Conservation (phyloP, 1,140 invertebrate species). For the Scylla paramamosain region DNA sequence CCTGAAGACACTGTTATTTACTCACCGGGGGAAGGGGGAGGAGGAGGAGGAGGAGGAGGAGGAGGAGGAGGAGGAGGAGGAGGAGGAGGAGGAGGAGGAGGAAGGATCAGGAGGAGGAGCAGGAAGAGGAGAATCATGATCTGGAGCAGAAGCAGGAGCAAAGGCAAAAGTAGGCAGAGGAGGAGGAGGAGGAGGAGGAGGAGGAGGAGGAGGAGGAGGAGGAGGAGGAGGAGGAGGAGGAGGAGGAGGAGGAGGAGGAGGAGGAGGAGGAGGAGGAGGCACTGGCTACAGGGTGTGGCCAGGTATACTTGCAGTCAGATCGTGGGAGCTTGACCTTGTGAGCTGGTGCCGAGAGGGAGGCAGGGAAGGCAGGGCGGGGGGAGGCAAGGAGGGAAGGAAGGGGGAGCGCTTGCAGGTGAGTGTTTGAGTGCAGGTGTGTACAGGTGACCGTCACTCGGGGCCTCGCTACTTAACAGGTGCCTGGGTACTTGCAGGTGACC, state of each 20-base stretch:
- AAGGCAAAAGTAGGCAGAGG: background rate
- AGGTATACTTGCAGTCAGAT: slow-evolving; percentile 13
- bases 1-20: background rate
- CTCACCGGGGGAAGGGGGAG: background rate
- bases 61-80: background rate
- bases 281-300: background rate
- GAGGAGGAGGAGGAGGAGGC: background rate
- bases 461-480: background rate
- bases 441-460: slow-evolving; percentile 8
- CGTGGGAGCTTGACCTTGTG: slow-evolving; percentile 17
- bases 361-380: background rate
- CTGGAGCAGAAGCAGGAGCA: background rate
- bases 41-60: background rate
- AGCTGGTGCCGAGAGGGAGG: background rate
- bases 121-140: background rate
- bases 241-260: background rate
- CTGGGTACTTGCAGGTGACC: background rate
- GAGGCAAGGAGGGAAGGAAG: background rate
- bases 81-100: background rate
- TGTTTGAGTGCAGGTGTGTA: background rate
- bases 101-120: background rate
- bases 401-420: background rate
- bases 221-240: background rate
- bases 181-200: too few species aligned
- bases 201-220: background rate